Conservation (phyloP, 2,888 invertebrate genomes). For the Drosophila colorata region DNA sequence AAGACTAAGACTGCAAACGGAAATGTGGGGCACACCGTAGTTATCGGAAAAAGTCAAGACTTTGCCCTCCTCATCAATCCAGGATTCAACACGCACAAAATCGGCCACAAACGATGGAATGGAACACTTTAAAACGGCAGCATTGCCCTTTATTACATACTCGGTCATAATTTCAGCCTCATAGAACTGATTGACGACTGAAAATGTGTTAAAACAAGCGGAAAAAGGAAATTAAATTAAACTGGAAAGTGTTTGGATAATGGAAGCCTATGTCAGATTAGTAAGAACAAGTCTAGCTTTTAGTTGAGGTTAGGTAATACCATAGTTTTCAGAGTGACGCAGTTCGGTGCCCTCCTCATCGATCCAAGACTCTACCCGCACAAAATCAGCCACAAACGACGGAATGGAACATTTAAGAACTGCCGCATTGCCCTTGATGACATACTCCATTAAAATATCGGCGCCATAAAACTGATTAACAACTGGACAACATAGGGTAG, state of each 20-base stretch:
- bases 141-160: conserved; percentile 91
- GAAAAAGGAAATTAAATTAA: conserved; percentile 32
- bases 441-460: conserved; percentile 90
- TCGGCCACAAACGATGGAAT: conserved; percentile 91
- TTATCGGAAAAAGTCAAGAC: conserved; percentile 82
- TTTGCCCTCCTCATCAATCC: conserved; percentile 88
- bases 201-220: conserved; percentile 37
- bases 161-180: conserved; percentile 90
- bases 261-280: conserved; percentile 15
- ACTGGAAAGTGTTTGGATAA: conserved; percentile 6
- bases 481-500: conserved; percentile 85
- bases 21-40: conserved; percentile 79
- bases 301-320: conserved; percentile 72
- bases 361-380: conserved; percentile 90
- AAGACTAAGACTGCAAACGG: conserved; percentile 31
- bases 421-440: conserved; percentile 90
- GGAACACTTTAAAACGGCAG: conserved; percentile 90
- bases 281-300: conserved; percentile 9
- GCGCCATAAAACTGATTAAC: conserved; percentile 90
- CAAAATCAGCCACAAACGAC: conserved; percentile 91
- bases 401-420: conserved; percentile 91
- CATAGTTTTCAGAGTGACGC: conserved; percentile 86
- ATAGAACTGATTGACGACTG: conserved; percentile 91
- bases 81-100: conserved; percentile 90
- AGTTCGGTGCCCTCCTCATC: conserved; percentile 88